phyloP scores from a whole-genome alignment of 2,113 vertebrate species.

The Cervus canadensis region DNA sequence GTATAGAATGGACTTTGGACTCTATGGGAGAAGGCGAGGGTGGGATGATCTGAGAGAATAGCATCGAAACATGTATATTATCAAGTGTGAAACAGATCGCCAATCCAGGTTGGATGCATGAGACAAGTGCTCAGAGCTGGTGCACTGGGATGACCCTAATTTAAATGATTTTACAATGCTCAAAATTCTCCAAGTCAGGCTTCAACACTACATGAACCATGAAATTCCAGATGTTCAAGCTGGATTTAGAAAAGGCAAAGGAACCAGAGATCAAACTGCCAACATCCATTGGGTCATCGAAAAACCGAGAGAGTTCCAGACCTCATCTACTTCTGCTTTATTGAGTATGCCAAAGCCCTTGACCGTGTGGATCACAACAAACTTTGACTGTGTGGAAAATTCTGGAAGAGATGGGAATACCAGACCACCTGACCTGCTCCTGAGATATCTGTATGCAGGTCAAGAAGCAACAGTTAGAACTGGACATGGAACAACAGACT shows the following conservation, averaged over 20 bases:
- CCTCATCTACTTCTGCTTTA: not conserved
- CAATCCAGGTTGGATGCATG: too few relatives aligned
- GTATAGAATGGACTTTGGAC: too few relatives aligned
- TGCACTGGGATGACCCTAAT: not conserved
- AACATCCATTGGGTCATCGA: rapidly evolving
- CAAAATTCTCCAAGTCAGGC: not conserved
- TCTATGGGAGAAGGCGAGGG: too few relatives aligned
- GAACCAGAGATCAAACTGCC: not conserved
- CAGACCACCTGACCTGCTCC: not conserved
- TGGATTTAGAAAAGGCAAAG: not conserved
- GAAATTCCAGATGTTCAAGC: not conserved
- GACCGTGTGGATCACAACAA: not conserved
- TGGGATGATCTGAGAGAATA: too few relatives aligned
- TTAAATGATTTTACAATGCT: not conserved
- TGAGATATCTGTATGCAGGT: not conserved
- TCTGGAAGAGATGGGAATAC: not conserved
- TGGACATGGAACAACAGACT: not conserved
- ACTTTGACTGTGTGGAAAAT: not conserved
- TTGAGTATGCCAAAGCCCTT: not conserved
- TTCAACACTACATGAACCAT: not conserved
- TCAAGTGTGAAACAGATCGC: too few relatives aligned
- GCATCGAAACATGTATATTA: too few relatives aligned
- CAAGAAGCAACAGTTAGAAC: not conserved
- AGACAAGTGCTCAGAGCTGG: too few relatives aligned
- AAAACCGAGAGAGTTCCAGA: not conserved